These are phyloP conservation scores for Hirtodrosophila confusa DNA, from an alignment of 2,888 invertebrate species.

Conservation along the genomic window DNA sequence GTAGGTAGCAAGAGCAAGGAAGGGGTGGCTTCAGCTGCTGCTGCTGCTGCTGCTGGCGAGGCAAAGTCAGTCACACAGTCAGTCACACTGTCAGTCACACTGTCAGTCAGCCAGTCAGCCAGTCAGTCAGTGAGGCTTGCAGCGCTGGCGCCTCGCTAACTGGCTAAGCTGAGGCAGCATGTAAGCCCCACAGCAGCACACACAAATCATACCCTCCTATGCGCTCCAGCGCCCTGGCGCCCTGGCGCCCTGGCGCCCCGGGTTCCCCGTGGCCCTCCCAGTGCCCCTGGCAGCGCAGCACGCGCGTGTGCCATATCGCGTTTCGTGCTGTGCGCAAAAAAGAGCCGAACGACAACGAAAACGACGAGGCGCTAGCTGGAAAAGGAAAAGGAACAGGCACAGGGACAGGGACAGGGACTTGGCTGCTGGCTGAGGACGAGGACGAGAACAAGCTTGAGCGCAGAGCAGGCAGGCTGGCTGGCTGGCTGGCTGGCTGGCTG, in stretches of 20 bases:
- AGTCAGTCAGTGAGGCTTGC: constrained; percentile 29
- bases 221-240: neutral
- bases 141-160: constrained; percentile 72
- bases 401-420: constrained; percentile 31
- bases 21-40: no score
- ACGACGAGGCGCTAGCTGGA: constrained; percentile 36
- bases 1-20: neutral
- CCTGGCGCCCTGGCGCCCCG: neutral
- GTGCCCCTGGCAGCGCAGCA: constrained; percentile 51
- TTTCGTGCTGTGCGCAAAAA: constrained; percentile 77
- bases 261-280: constrained; percentile 2
- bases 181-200: constrained; percentile 6
- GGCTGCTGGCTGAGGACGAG: constrained; percentile 30
- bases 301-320: constrained; percentile 74
- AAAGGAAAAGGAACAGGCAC: constrained; percentile 20
- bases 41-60: no score
- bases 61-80: constrained; percentile 19
- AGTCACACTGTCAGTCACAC: constrained; percentile 37
- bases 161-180: constrained; percentile 58
- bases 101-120: constrained; percentile 30
- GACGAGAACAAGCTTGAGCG: constrained; percentile 40
- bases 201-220: neutral
- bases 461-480: constrained; percentile 3
- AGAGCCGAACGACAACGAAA: constrained; percentile 61
- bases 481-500: no score